A percentile compares a stretch with the other conserved stretches of the same genome.
phyloP scores from a whole-genome alignment of 2,797 vertebrate genomes.

The Microctenopoma steveboyesi region DNA sequence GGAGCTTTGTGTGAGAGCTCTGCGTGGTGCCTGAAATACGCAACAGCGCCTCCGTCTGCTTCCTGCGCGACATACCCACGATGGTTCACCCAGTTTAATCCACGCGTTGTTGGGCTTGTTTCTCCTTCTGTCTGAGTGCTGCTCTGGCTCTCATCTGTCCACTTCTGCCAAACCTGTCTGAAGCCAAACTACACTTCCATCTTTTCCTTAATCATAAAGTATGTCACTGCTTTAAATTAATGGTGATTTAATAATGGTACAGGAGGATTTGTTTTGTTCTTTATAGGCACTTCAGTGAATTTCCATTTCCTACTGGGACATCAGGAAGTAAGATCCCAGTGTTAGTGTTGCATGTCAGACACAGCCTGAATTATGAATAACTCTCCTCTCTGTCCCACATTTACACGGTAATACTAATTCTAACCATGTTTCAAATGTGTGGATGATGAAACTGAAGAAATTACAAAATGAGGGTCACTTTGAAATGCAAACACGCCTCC shows the following conservation, averaged over 20 bases:
- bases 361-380: not conserved
- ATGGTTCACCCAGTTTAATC: not conserved
- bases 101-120: not conserved
- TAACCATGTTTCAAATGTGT: not conserved
- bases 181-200: slow-evolving; percentile 30
- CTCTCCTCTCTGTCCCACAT: not conserved
- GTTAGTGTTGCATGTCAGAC: not conserved
- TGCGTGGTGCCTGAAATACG: slow-evolving; percentile 18
- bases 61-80: not conserved
- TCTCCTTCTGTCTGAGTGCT: not conserved
- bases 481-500: not conserved
- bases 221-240: slow-evolving; percentile 3
- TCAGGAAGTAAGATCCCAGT: not conserved
- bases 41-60: slow-evolving; percentile 73
- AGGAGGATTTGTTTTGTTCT: not conserved
- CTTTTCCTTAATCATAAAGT: not conserved
- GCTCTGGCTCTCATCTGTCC: slow-evolving; percentile 25
- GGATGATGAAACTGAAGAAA: not conserved
- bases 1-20: not conserved
- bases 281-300: slow-evolving; percentile 1
- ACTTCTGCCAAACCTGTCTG: slow-evolving; percentile 31
- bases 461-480: not conserved
- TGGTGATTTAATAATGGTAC: not conserved
- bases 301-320: not conserved
- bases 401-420: not conserved